Evolutionary conservation across 2,113 vertebrate species (phyloP), one percentile per base, ranked within the genome.

Genomic region (Chinchilla lanigera): DNA sequence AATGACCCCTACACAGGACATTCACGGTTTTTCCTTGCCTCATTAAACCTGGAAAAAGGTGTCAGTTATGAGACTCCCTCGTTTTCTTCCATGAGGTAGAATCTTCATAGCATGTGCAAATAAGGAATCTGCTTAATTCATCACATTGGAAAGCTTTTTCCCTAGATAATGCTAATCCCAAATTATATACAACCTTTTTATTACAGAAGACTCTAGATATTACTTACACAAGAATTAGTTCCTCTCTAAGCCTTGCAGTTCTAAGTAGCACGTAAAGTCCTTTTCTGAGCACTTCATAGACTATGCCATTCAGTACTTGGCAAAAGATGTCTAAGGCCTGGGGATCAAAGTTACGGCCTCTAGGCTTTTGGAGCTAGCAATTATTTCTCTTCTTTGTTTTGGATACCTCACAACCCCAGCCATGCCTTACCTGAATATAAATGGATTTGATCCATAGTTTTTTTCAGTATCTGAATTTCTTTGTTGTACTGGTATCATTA

Each of bases 1-100:
- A 97, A 90, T 96, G 97, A 97, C 92, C 96, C 96, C 77, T 93
- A 85, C 93, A 75, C 71, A 93, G 93, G 96, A 90, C 93, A 87
- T 65, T 90, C 2, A 60, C 50, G 71, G 65, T 95, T 96, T 96
- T 97, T 90, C 71, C 60, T 96, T 97, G 97, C 95, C 88, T 98
- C 98, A 98, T 98, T 97, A 98, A 97, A 87, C 83, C 54, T 86
- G 85, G 50, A 95, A 78, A 71, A 60, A 87, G 92, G 94, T 97
- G 77, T 94, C 60, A 86, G 4, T 86, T 95, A 88, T 50, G 35
- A 95, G 47, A 2, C 73, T 82, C 67, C 41, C 56, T 28, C 92
- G 89, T 83, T 97, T 95, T 78, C 78, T 67, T 93, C 86, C 89
- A 93, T 82, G 85, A 94, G 67, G 95, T 63, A 84, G 44, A 87